Evolutionary conservation across 2,888 invertebrate species (phyloP).

Genomic region (Cistogaster globosa): DNA sequence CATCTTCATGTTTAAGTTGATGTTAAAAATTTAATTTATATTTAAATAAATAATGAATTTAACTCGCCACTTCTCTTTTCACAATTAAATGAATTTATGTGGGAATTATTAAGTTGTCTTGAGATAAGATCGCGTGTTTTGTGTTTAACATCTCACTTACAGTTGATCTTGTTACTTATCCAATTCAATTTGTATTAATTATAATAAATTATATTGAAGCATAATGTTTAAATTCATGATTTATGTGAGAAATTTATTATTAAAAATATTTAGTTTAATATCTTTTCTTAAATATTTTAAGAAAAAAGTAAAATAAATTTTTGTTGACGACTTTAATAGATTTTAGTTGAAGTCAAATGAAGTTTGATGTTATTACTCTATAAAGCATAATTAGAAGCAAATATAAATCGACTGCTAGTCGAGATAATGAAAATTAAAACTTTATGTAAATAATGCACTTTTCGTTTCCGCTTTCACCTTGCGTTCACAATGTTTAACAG

Average conservation of each 20-base stretch:
- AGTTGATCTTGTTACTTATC: neutral
- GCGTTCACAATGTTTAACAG: no score
- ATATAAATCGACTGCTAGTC: no score
- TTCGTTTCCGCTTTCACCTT: no score
- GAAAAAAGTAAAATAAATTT: no score
- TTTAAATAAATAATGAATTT: slow-evolving; percentile 34
- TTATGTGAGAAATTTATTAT: slow-evolving; percentile 45
- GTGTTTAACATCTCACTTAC: slow-evolving; percentile 21
- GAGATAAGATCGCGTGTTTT: slow-evolving; percentile 41
- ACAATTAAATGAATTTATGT: slow-evolving; percentile 56
- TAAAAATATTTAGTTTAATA: neutral
- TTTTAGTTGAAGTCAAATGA: no score
- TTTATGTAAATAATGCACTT: no score
- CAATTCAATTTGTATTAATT: slow-evolving; percentile 54
- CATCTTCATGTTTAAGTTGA: no score
- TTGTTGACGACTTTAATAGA: no score
- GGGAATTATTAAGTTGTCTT: slow-evolving; percentile 35
- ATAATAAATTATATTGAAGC: neutral
- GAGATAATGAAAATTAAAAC: no score
- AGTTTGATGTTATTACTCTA: no score
- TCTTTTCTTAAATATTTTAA: neutral
- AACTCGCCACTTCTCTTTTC: slow-evolving; percentile 6
- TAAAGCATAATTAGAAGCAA: no score
- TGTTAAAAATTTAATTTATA: neutral
- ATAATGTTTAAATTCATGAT: slow-evolving; percentile 20